phyloP scores from a whole-genome alignment of 1,140 invertebrate species.

The Aphaenogaster rudis region DNA sequence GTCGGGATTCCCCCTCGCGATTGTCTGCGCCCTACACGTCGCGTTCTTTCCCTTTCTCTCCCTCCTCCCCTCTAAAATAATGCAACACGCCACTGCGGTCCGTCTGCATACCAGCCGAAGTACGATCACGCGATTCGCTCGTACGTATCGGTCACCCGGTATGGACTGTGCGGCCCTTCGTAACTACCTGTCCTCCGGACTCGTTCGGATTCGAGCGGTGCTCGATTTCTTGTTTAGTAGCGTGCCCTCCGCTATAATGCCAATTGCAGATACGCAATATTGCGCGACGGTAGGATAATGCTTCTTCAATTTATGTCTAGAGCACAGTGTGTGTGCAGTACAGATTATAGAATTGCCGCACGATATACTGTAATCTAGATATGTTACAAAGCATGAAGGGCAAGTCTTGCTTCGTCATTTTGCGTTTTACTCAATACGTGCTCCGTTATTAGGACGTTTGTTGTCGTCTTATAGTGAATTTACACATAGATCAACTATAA shows the following conservation, averaged over 20 bases:
- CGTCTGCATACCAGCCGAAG: constrained; percentile 72
- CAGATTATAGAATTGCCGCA: constrained; percentile 9
- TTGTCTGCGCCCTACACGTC: constrained; percentile 42
- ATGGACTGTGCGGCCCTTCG: constrained; percentile 30
- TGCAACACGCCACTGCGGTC: constrained; percentile 66
- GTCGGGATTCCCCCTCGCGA: constrained; percentile 64
- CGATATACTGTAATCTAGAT: constrained; percentile 15
- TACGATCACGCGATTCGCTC: constrained; percentile 70
- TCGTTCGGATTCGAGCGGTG: constrained; percentile 3
- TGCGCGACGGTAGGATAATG: not conserved
- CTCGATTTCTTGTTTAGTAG: constrained; percentile 17
- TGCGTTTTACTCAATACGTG: not conserved
- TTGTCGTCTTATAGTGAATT: not conserved
- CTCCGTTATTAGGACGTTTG: not conserved
- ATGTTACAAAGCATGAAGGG: not conserved
- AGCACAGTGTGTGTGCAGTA: not conserved
- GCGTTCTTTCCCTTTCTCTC: constrained; percentile 22
- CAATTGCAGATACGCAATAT: constrained; percentile 33
- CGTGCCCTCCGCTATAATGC: not conserved
- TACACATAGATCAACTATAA: not conserved
- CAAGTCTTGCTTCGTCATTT: constrained; percentile 7
- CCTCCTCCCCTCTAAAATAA: constrained; percentile 65
- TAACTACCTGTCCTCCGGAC: constrained; percentile 48
- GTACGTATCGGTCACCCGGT: constrained; percentile 67
- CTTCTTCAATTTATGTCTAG: constrained; percentile 13